These are phyloP conservation scores for Heterotilapia buettikoferi DNA, from an alignment of 2,113 vertebrate species.

Conservation along the genomic window DNA sequence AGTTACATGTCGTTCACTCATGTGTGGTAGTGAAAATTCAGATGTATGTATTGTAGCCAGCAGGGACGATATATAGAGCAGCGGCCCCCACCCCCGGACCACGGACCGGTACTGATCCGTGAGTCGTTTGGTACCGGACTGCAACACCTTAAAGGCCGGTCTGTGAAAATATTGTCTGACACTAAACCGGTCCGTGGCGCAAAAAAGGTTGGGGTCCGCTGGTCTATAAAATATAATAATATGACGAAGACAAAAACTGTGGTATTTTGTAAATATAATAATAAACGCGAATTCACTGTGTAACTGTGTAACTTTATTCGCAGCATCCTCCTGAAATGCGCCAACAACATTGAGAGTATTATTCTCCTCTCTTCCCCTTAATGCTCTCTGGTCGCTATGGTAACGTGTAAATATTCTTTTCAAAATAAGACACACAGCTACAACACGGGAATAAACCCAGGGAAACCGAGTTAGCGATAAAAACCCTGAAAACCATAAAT, in stretches of 20 bases:
- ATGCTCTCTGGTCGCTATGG: not conserved
- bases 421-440: not conserved
- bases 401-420: not conserved
- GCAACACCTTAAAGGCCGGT: no score
- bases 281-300: not conserved
- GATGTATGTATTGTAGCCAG: not conserved
- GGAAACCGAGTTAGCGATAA: not conserved
- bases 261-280: not conserved
- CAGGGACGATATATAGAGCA: not conserved
- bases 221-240: not conserved
- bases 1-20: not conserved
- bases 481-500: not conserved
- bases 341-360: not conserved
- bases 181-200: not conserved
- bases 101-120: not conserved
- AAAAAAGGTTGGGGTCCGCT: not conserved
- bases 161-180: not conserved
- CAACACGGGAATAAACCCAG: not conserved
- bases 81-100: no score
- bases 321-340: not conserved
- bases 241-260: accelerated
- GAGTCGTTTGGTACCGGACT: no score
- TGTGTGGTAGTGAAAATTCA: not conserved
- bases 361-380: not conserved
- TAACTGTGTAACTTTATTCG: not conserved